Evolutionary conservation across 1,140 invertebrate genomes (phyloP).

Genomic region (Battus philenor): DNA sequence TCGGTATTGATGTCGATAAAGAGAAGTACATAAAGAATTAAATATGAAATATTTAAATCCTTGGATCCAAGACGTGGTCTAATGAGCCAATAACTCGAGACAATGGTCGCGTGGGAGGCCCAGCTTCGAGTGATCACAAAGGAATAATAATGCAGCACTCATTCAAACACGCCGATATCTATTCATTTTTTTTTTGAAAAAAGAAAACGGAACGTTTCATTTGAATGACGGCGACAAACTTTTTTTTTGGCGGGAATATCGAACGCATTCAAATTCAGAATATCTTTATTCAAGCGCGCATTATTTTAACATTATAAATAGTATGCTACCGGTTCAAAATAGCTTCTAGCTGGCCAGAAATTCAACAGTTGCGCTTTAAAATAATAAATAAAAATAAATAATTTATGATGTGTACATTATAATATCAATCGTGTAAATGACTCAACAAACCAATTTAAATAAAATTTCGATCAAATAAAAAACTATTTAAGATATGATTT

Average conservation of each 20-base stretch:
- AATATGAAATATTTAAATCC: constrained; percentile 60
- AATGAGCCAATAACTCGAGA: constrained; percentile 74
- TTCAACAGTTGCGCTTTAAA: constrained; percentile 8
- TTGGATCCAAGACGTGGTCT: constrained; percentile 50
- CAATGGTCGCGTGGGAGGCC: constrained; percentile 66
- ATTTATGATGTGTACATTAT: no score
- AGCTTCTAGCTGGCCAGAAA: no score
- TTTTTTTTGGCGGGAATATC: constrained; percentile 57
- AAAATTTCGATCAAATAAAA: no score
- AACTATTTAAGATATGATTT: no score
- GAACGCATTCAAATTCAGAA: constrained; percentile 62
- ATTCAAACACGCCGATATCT: constrained; percentile 68
- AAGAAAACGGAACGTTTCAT: constrained; percentile 46
- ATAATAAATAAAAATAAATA: not conserved
- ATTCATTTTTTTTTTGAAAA: constrained; percentile 61
- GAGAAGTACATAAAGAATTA: no score
- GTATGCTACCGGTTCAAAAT: no score
- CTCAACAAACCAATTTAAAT: no score
- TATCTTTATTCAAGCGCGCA: no score
- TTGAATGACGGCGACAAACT: constrained; percentile 55
- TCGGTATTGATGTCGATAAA: no score
- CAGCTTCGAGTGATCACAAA: constrained; percentile 67
- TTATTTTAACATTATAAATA: no score
- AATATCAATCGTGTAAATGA: no score
- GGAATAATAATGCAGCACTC: constrained; percentile 73